Conservation (phyloP, 2,113 vertebrate species). For the Mobula birostris region DNA sequence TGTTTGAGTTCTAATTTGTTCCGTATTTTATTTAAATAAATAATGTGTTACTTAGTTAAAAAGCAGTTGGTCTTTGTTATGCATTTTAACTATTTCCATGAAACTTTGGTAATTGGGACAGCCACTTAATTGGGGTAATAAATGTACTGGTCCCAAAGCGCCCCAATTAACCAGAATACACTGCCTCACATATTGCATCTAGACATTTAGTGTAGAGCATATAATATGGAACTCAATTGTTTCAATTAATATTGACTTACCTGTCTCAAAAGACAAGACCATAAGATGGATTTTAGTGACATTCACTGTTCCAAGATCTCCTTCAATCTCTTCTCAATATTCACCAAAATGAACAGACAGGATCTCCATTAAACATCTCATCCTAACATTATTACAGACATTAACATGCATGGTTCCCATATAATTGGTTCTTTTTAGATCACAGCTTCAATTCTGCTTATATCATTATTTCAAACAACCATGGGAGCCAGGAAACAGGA, state of each 20-base stretch:
- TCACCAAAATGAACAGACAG: not conserved
- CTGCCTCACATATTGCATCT: not conserved
- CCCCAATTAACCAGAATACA: too few relatives aligned
- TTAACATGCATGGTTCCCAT: not conserved
- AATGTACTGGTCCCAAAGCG: too few relatives aligned
- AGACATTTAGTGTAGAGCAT: not conserved
- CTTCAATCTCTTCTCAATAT: not conserved
- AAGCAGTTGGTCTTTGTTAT: too few relatives aligned
- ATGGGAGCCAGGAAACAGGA: not conserved
- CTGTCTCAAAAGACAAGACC: not conserved
- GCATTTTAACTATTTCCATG: too few relatives aligned
- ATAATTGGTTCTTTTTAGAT: not conserved
- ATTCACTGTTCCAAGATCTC: not conserved
- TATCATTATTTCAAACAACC: not conserved
- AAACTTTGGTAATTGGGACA: too few relatives aligned
- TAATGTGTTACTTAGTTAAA: too few relatives aligned
- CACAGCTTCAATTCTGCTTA: not conserved
- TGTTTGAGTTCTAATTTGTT: too few relatives aligned
- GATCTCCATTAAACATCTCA: not conserved
- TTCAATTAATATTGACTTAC: not conserved
- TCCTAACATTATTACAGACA: not conserved
- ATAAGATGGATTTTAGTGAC: not conserved
- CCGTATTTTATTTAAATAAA: too few relatives aligned
- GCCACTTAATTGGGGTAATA: too few relatives aligned
- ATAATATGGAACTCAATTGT: not conserved